phyloP scores from a whole-genome alignment of 2,888 invertebrate species.

The Drosophila flavopinicola region DNA sequence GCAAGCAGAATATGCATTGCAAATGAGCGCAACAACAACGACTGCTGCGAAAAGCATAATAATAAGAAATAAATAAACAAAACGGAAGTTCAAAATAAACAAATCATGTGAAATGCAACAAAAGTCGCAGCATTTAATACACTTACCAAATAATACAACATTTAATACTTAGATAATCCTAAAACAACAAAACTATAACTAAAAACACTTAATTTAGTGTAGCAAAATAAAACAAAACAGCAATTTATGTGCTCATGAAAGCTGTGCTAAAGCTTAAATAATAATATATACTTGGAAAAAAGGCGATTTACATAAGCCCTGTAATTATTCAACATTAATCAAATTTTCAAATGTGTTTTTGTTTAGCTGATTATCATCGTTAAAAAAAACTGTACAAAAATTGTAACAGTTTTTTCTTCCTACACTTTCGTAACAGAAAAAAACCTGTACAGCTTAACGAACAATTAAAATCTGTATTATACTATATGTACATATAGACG shows the following conservation, averaged over 20 bases:
- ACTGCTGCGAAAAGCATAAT: constrained; percentile 49
- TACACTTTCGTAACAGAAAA: too few species aligned
- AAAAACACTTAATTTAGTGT: too few species aligned
- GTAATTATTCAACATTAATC: constrained; percentile 30
- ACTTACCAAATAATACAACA: too few species aligned
- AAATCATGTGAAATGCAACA: constrained; percentile 15
- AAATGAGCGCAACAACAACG: constrained; percentile 46
- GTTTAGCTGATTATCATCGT: neutral
- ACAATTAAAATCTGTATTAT: constrained; percentile 21
- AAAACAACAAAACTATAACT: too few species aligned
- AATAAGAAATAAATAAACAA: constrained; percentile 58
- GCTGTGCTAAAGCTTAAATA: constrained; percentile 6
- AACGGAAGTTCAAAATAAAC: constrained; percentile 72
- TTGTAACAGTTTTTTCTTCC: constrained; percentile 6
- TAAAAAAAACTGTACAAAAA: constrained; percentile 1
- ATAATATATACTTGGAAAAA: constrained; percentile 8
- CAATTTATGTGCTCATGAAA: neutral
- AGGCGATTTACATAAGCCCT: constrained; percentile 19
- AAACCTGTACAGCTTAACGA: constrained; percentile 7
- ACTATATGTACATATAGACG: neutral
- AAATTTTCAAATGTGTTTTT: constrained; percentile 10
- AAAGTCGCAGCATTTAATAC: constrained; percentile 35
- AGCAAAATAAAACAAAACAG: neutral
- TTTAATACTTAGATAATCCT: too few species aligned
- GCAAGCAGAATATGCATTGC: constrained; percentile 53